Percentiles rank a stretch among this genome's conserved stretches.
These are phyloP conservation scores for Stegastes partitus DNA, from an alignment of 2,113 vertebrate genomes.

Conservation along the genomic window DNA sequence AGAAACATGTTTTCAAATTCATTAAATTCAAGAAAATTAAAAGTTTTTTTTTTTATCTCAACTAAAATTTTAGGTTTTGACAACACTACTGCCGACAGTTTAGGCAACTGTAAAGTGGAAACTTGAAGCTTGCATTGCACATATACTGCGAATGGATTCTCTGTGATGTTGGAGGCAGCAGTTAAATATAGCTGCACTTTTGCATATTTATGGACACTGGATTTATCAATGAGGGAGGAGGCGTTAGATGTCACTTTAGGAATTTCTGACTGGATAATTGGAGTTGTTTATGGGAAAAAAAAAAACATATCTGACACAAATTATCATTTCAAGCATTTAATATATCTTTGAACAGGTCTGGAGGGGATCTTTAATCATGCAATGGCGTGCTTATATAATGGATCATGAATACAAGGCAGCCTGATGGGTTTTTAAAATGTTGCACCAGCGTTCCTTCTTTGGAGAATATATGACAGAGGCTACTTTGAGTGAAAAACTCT, in stretches of 20 bases:
- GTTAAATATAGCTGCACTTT: background rate
- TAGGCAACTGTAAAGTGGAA: too few relatives aligned
- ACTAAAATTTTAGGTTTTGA: too few relatives aligned
- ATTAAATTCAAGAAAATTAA: too few relatives aligned
- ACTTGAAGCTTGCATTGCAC: too few relatives aligned
- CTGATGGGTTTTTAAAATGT: slow-evolving; percentile 17
- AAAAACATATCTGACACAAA: background rate
- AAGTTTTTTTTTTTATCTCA: too few relatives aligned
- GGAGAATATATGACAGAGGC: slow-evolving; percentile 17
- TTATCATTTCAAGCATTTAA: too few relatives aligned
- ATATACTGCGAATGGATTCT: background rate
- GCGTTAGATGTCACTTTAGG: background rate
- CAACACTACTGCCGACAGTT: too few relatives aligned
- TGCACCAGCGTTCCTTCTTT: slow-evolving; percentile 9
- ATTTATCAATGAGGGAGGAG: background rate
- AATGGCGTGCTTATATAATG: too few relatives aligned
- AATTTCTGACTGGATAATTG: too few relatives aligned
- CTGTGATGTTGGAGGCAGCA: background rate
- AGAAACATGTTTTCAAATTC: background rate
- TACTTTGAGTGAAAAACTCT: slow-evolving; percentile 31
- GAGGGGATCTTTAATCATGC: slow-evolving; percentile 5
- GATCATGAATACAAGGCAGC: background rate
- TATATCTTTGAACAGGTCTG: background rate
- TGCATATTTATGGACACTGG: background rate
- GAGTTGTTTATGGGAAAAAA: background rate